Percentiles rank a stretch among this genome's conserved stretches.
These are phyloP conservation scores for Pseudotriccus pelzelni DNA, from an alignment of 2,797 vertebrate genomes.

Conservation along the genomic window DNA sequence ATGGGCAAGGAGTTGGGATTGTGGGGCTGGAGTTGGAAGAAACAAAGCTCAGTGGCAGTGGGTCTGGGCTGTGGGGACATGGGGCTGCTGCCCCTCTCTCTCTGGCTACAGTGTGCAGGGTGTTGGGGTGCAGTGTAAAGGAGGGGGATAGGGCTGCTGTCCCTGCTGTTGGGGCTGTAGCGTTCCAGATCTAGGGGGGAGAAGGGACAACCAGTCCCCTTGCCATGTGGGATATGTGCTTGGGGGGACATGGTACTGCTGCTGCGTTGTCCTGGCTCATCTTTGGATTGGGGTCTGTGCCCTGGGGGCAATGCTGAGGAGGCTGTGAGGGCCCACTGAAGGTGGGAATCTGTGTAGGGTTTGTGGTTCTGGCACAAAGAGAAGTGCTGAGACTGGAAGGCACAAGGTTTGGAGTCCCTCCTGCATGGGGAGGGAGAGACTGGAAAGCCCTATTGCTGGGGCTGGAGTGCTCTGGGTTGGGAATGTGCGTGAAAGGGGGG, in stretches of 20 bases:
- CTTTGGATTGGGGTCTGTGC: neutral
- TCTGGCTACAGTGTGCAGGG: fast-evolving
- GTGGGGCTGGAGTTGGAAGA: neutral
- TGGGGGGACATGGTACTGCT: neutral
- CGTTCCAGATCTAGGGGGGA: neutral
- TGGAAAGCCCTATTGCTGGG: neutral
- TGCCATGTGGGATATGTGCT: neutral
- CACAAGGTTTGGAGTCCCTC: neutral
- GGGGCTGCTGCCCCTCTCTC: neutral
- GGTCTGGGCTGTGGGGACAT: neutral
- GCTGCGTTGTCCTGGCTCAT: neutral
- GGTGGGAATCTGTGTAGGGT: too few species aligned
- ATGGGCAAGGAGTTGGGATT: neutral
- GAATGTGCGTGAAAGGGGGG: neutral
- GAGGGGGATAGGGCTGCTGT: neutral
- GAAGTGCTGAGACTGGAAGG: neutral
- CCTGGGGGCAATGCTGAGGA: neutral
- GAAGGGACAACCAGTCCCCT: neutral
- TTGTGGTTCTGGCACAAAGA: neutral
- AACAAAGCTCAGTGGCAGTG: fast-evolving
- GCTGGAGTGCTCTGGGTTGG: neutral
- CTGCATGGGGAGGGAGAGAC: neutral
- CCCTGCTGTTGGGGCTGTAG: neutral
- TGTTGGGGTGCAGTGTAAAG: neutral
- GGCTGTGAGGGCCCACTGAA: neutral